A percentile compares a stretch with the other conserved stretches of the same genome.
phyloP scores from a whole-genome alignment of 1,140 invertebrate genomes.

The Drosophila obscura region DNA sequence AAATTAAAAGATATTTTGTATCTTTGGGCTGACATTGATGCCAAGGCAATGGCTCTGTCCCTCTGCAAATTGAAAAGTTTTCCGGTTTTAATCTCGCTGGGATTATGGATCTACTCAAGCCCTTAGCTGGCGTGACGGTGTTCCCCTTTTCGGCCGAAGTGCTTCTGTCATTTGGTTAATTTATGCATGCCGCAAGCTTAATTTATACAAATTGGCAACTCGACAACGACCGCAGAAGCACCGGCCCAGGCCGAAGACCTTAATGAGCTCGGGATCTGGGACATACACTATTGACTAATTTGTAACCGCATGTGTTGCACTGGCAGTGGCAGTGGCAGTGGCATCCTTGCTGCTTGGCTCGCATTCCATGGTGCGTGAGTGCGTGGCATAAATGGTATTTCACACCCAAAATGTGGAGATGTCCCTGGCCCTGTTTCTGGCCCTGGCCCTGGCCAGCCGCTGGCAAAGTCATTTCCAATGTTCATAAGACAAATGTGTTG shows the following conservation, averaged over 20 bases:
- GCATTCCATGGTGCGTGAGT: slow-evolving; percentile 56
- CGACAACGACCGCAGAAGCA: slow-evolving; percentile 30
- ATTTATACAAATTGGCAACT: slow-evolving; percentile 73
- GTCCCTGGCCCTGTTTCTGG: background rate
- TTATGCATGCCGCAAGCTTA: slow-evolving; percentile 62
- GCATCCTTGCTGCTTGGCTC: slow-evolving; percentile 40
- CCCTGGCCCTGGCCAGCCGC: slow-evolving; percentile 1
- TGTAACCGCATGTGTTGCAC: slow-evolving; percentile 74
- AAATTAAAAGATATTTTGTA: slow-evolving; percentile 76
- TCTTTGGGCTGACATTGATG: slow-evolving; percentile 60
- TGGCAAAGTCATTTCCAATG: slow-evolving; percentile 52
- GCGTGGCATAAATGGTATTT: slow-evolving; percentile 69
- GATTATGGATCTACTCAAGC: slow-evolving; percentile 24
- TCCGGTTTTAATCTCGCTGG: slow-evolving; percentile 24
- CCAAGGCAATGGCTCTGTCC: slow-evolving; percentile 11
- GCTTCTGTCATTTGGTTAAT: slow-evolving; percentile 42
- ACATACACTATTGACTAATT: slow-evolving; percentile 75
- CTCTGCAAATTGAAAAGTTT: slow-evolving; percentile 63
- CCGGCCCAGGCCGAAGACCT: slow-evolving; percentile 5
- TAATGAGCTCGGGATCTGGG: slow-evolving; percentile 63
- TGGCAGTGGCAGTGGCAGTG: background rate
- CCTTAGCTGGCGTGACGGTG: background rate
- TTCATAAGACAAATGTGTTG: slow-evolving; percentile 76
- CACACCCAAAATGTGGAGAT: slow-evolving; percentile 35
- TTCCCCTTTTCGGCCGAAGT: background rate